A percentile compares a stretch with the other conserved stretches of the same genome.
Evolutionary conservation across 2,888 invertebrate species (phyloP).

Genomic region (Thysanoteuthis rhombus): DNA sequence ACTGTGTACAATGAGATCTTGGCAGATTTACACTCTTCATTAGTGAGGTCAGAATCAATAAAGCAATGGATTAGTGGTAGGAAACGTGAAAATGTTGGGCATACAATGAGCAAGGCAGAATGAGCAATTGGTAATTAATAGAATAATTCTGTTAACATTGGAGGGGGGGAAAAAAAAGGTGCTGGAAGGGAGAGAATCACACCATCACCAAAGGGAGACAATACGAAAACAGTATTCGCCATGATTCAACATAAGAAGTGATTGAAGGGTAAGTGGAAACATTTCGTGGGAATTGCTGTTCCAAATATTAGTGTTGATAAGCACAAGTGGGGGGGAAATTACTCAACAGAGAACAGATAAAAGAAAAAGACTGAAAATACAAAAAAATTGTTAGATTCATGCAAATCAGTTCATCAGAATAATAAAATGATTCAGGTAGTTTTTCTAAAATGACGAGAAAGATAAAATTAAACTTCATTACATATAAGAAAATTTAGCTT

Average conservation of each 20-base stretch:
- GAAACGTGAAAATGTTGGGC: not conserved
- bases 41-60: not conserved
- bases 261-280: not conserved
- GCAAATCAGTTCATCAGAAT: not conserved
- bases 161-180: not conserved
- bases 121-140: not conserved
- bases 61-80: not conserved
- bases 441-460: no score
- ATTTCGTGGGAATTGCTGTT: not conserved
- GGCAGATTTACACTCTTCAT: not conserved
- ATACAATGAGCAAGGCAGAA: not conserved
- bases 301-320: not conserved
- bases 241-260: not conserved
- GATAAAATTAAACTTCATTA: no score
- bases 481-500: no score
- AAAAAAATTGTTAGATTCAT: not conserved
- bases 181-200: not conserved
- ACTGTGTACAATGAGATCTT: not conserved
- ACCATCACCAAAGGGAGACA: conserved; percentile 19
- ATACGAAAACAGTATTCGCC: conserved; percentile 2
- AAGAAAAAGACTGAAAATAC: not conserved
- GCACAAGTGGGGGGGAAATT: not conserved
- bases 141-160: not conserved
- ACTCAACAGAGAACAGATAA: not conserved
- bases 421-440: not conserved